Percentiles rank a stretch among this genome's conserved stretches.
These are phyloP conservation scores for Neuroscelio doddi DNA, from an alignment of 2,888 invertebrate species.

Conservation along the genomic window DNA sequence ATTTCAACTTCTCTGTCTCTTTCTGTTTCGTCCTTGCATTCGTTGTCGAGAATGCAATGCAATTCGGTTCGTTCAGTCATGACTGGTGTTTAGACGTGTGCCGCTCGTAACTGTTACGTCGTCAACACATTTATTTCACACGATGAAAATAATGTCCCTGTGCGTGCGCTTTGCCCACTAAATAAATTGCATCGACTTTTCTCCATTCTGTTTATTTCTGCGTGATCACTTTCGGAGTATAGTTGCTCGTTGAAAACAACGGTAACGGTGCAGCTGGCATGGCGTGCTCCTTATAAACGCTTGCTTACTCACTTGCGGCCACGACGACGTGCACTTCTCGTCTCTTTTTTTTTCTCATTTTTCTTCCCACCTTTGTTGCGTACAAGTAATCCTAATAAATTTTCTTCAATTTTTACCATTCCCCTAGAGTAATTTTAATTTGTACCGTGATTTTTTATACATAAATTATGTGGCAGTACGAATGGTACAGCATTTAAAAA, in stretches of 20 bases:
- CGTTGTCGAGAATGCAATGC: constrained; percentile 2
- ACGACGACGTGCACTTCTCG: constrained; percentile 20
- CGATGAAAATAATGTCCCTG: background rate
- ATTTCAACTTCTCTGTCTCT: background rate
- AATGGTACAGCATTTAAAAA: background rate
- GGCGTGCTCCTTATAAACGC: constrained; percentile 52
- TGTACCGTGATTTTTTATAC: no score
- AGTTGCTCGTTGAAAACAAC: constrained; percentile 21
- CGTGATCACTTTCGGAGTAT: background rate
- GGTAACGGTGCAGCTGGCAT: constrained; percentile 51
- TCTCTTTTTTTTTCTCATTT: constrained; percentile 17
- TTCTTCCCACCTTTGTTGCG: background rate
- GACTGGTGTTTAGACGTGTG: constrained; percentile 3
- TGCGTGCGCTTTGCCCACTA: constrained; percentile 1
- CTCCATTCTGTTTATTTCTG: constrained; percentile 15
- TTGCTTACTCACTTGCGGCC: constrained; percentile 12
- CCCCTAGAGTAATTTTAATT: background rate
- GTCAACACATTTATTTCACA: constrained; percentile 22
- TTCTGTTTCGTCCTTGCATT: constrained; percentile 25
- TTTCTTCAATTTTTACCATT: constrained; percentile 34
- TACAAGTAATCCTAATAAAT: constrained; percentile 14
- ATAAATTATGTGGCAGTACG: background rate
- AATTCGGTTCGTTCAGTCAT: background rate
- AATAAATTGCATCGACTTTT: constrained; percentile 30
- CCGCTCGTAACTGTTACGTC: constrained; percentile 7